Evolutionary conservation across 2,797 vertebrate species (phyloP), one percentile per base, ranked within the genome.

Genomic region (Xenops minutus): DNA sequence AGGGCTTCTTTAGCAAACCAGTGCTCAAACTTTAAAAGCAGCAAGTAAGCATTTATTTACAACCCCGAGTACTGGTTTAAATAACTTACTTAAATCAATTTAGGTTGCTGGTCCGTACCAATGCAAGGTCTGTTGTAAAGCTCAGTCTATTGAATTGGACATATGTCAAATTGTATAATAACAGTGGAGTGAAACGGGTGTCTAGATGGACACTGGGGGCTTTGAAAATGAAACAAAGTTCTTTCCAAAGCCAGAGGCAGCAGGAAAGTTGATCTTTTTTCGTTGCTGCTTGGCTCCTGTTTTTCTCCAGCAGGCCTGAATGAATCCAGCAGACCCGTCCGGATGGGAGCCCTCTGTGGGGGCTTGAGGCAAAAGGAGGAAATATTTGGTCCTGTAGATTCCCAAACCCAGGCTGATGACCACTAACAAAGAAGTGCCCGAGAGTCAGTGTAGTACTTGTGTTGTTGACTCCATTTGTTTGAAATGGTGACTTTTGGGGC

Each of bases 381-480:
- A 72, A 39, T n/a, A 75, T 12, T 67, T 41, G 16, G 49, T 27
- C 18, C 32, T 36, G 5, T 44, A 58, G 44, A 16, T 72, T 67
- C 49, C 22, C 36, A 83, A 20, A 10, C 8, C 22, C n/a, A 49
- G 29, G 23, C 21, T 3, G 1, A 2, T 24, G n/a, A 68, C 16
- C 44, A 29, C 8, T 56, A 58, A 44, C 29, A 69, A 29, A 66
- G 24, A 51, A 12, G 2, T 82, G 27, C 27, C 41, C 48, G 29
- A n/a, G n/a, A 59, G n/a, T 39, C 2, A 0, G 16, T 20, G 49
- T 51, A 32, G 34, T 0, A 0, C 41, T 19, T 24, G 3, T 37
- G 19, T 12, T 87, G 21, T 52, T 82, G 63, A 46, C 30, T 68
- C 32, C 12, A 3, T 64, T 39, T 69, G 7, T 67, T 88, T 41